Percentiles rank a stretch among this genome's conserved stretches.
Evolutionary conservation across 2,888 invertebrate genomes (phyloP).

Genomic region (Parnassius mnemosyne): DNA sequence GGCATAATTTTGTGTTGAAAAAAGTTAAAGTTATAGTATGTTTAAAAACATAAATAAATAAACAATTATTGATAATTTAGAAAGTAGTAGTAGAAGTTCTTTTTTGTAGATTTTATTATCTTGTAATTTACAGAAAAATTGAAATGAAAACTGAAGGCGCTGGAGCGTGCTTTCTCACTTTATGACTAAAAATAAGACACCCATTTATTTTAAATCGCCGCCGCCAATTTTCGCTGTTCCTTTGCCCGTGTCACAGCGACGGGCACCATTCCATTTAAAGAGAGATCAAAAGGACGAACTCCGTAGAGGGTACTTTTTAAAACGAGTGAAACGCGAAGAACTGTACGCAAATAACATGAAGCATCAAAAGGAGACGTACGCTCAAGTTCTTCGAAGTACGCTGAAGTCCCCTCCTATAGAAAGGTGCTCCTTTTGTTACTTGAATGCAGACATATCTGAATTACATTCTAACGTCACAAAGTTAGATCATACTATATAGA

Average conservation of each 20-base stretch:
- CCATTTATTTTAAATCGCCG: conserved; percentile 10
- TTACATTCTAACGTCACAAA: conserved; percentile 11
- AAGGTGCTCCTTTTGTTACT: conserved; percentile 28
- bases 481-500: too few relatives aligned
- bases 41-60: too few relatives aligned
- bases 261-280: conserved; percentile 37
- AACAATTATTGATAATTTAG: too few relatives aligned
- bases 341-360: conserved; percentile 36
- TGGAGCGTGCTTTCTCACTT: not conserved
- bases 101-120: too few relatives aligned
- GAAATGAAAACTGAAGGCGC: not conserved
- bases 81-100: too few relatives aligned
- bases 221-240: conserved; percentile 24
- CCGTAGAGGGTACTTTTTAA: conserved; percentile 39
- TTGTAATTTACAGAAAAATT: not conserved
- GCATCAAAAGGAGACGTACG: conserved; percentile 35
- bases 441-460: conserved; percentile 24
- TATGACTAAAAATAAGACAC: conserved; percentile 22
- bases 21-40: too few relatives aligned
- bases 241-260: conserved; percentile 29
- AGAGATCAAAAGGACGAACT: conserved; percentile 44
- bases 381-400: conserved; percentile 27
- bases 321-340: conserved; percentile 38
- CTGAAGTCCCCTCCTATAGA: conserved; percentile 27
- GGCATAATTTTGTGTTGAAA: too few relatives aligned